Base-by-base conservation (phyloP, 2,888 invertebrate species). In the Flexamia atlantica region DNA sequence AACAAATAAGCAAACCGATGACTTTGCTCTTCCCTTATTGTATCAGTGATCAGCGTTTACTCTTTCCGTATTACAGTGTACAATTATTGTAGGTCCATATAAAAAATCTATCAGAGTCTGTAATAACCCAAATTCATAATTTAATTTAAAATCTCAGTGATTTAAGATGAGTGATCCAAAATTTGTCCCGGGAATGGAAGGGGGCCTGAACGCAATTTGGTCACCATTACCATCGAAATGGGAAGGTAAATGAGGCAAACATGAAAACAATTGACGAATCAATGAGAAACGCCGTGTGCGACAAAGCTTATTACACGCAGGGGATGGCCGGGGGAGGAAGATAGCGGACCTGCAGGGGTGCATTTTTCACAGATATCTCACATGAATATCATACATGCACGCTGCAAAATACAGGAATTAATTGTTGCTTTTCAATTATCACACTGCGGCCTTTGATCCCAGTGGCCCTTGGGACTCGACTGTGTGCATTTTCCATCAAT, bases 381-480 rank as follows among this genome's bases (percentile, higher is more conserved):
- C 23, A 57, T 2, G 57, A 57, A 17, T 23, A 12, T 10, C n/a
- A 30, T 30, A 0, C 30, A 68, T 30, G 60, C 23, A n/a, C 40
- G 36, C 10, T 32, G 70, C 36, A 40, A n/a, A 40, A 32, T 36
- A 23, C 23, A 3, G 17, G 70, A 70, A 40, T 32, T n/a, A 25
- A 46, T n/a, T 76, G 74, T 76, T 81, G 82, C 82, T 82, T 82
- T 82, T 82, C 82, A 82, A 70, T 82, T 82, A 82, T 76, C 42
- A 40, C 46, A 7, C 23, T 28, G 40, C 40, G 46, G 25, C 82
- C 82, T 82, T 82, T 82, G 82, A 82, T 50, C 70, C 70, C 28
- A 17, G 30, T 36, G 20, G 50, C 82, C 82, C 68, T 72, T 42
- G 68, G 82, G 81, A 68, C 50, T 25, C 72, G 46, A 32, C 64